phyloP scores from a whole-genome alignment of 2,113 vertebrate species.

The Siphamia tubifer region DNA sequence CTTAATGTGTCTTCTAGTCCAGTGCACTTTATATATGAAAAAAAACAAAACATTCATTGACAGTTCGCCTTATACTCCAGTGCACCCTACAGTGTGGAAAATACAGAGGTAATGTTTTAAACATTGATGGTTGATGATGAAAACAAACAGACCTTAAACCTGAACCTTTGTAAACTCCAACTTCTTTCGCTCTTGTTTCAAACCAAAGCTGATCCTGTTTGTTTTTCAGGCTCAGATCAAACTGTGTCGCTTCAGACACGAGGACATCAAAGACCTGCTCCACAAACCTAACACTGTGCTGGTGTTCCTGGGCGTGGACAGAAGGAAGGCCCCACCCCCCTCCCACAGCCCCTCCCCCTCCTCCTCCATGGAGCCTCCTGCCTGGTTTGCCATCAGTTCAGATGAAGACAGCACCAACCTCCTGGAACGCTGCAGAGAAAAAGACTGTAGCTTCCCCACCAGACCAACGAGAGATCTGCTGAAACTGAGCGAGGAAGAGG shows the following conservation, averaged over 20 bases:
- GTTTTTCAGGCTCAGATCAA: conserved; percentile 63
- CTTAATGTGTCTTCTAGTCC: no score
- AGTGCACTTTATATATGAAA: no score
- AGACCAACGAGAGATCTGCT: conserved; percentile 85
- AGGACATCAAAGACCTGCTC: conserved; percentile 78
- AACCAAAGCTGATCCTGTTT: not conserved
- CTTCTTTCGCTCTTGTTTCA: no score
- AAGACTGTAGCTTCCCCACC: conserved; percentile 83
- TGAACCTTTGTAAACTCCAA: no score
- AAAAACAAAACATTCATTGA: no score
- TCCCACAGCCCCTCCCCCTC: not conserved
- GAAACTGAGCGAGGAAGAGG: conserved; percentile 86
- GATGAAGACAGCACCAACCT: conserved; percentile 75
- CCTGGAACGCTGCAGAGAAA: conserved; percentile 73
- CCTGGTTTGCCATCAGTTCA: conserved; percentile 90
- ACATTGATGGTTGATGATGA: no score
- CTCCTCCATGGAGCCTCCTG: conserved; percentile 70
- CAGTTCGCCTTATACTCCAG: no score
- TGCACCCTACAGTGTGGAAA: no score
- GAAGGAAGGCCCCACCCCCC: conserved; percentile 8
- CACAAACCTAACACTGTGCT: conserved; percentile 71
- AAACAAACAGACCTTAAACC: no score
- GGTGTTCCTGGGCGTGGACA: conserved; percentile 91
- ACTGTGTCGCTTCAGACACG: conserved; percentile 80
- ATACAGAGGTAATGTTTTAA: no score